Evolutionary conservation across 2,113 vertebrate species (phyloP).

Genomic region (Scomber scombrus): DNA sequence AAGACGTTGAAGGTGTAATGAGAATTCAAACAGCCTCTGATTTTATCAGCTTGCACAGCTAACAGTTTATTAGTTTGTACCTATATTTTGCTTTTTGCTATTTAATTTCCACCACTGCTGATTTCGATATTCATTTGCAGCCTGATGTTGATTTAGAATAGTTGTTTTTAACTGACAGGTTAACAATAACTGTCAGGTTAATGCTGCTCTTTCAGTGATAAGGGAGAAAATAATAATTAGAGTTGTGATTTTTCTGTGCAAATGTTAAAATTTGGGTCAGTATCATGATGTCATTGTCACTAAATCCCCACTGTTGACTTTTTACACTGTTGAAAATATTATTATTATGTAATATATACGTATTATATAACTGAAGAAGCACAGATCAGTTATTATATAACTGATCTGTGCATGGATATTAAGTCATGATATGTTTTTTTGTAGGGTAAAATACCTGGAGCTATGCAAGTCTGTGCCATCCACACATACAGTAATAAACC

Average conservation of each 20-base stretch:
- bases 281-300: slow-evolving; percentile 24
- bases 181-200: slow-evolving; percentile 46
- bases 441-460: background rate
- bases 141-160: slow-evolving; percentile 39
- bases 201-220: slow-evolving; percentile 43
- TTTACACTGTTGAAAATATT: slow-evolving; percentile 24
- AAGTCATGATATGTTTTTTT: background rate
- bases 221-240: slow-evolving; percentile 1
- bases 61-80: slow-evolving; percentile 43
- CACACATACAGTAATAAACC: slow-evolving; percentile 23
- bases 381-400: too few species aligned
- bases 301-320: slow-evolving; percentile 35
- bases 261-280: background rate
- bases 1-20: slow-evolving; percentile 69
- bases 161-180: background rate
- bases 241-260: background rate
- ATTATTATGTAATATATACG: too few species aligned
- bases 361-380: too few species aligned
- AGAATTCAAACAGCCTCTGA: slow-evolving; percentile 68
- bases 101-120: slow-evolving; percentile 72
- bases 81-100: slow-evolving; percentile 47
- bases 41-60: slow-evolving; percentile 54
- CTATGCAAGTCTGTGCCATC: background rate
- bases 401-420: background rate
- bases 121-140: slow-evolving; percentile 62